These are phyloP conservation scores for Lordiphosa collinella DNA, from an alignment of 1,140 invertebrate genomes.

Conservation along the genomic window DNA sequence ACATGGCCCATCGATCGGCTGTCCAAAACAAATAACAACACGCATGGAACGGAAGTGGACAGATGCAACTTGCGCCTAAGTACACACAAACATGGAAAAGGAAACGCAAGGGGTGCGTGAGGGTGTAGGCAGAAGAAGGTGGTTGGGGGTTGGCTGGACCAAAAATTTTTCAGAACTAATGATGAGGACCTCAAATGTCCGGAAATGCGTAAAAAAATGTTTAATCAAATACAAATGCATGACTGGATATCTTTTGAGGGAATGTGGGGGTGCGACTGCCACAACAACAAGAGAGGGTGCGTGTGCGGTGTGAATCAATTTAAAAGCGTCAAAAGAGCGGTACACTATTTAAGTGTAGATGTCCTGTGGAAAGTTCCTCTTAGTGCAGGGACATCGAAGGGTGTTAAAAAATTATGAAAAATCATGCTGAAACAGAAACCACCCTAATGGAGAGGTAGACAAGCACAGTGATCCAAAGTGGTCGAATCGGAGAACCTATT, in stretches of 20 bases:
- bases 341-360: slow-evolving; percentile 56
- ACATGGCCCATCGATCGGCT: slow-evolving; percentile 60
- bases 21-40: slow-evolving; percentile 48
- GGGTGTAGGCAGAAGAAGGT: slow-evolving; percentile 3
- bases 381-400: slow-evolving; percentile 13
- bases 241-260: slow-evolving; percentile 47
- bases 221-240: slow-evolving; percentile 75
- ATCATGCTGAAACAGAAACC: slow-evolving; percentile 54
- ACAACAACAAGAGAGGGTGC: slow-evolving; percentile 27
- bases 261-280: slow-evolving; percentile 41
- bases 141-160: slow-evolving; percentile 43
- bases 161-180: slow-evolving; percentile 52
- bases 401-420: slow-evolving; percentile 61
- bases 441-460: slow-evolving; percentile 27
- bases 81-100: slow-evolving; percentile 43
- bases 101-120: slow-evolving; percentile 31
- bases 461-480: background rate
- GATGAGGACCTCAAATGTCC: slow-evolving; percentile 46
- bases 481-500: too few relatives aligned
- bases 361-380: slow-evolving; percentile 52
- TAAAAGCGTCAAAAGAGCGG: slow-evolving; percentile 70
- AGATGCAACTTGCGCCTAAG: slow-evolving; percentile 60
- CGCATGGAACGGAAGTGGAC: slow-evolving; percentile 54
- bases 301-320: slow-evolving; percentile 73
- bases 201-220: slow-evolving; percentile 77